phyloP scores from a whole-genome alignment of 2,113 vertebrate genomes.

The Hippopotamus amphibius region DNA sequence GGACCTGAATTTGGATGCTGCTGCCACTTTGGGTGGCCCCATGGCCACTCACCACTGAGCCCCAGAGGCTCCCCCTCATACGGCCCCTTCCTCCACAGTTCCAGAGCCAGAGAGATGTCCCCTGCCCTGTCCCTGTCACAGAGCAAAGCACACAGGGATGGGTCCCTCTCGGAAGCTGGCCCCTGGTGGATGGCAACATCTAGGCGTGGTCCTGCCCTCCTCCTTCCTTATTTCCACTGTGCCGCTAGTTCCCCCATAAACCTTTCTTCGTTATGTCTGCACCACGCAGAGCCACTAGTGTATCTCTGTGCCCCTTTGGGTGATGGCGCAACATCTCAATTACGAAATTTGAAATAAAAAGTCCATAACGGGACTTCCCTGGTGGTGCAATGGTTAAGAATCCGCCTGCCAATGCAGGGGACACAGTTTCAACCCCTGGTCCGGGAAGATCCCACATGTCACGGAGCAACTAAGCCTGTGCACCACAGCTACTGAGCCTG shows the following conservation, averaged over 20 bases:
- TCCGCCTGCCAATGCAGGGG: too few species aligned
- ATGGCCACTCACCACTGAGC: neutral
- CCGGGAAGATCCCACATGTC: too few species aligned
- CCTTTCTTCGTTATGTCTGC: neutral
- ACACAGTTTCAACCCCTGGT: too few species aligned
- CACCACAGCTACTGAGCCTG: too few species aligned
- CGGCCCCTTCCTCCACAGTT: neutral
- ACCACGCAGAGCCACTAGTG: accelerated
- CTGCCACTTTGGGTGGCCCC: neutral
- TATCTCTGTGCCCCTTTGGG: neutral
- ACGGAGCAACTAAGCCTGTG: too few species aligned
- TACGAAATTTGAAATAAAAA: neutral
- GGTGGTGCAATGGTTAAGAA: too few species aligned
- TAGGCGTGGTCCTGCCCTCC: neutral
- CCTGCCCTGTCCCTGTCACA: neutral
- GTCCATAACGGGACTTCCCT: neutral
- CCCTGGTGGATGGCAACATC: accelerated
- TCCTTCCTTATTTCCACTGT: neutral
- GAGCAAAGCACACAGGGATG: accelerated
- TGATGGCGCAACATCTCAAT: neutral
- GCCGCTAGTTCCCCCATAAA: neutral
- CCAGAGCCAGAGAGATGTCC: neutral
- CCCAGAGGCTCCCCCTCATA: neutral
- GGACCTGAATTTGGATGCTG: neutral
- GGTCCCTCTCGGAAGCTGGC: neutral